A percentile compares a stretch with the other conserved stretches of the same genome.
Conservation (phyloP, 2,888 invertebrate species). For the Conops quadrifasciatus region DNA sequence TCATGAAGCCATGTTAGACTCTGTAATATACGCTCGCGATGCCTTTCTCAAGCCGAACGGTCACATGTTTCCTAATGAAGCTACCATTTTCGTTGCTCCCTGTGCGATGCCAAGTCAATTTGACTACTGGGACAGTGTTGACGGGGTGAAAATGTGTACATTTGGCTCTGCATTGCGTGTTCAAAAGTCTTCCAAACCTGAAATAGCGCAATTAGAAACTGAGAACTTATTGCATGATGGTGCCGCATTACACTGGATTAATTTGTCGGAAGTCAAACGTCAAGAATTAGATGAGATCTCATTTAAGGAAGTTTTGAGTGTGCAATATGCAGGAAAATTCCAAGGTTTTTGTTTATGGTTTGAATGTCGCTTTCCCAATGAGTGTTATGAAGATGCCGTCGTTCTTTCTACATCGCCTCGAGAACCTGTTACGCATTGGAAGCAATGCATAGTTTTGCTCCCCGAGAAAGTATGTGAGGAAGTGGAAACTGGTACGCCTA, state of each 20-base stretch:
- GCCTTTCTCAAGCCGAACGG: conserved; percentile 79
- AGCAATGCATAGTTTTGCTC: conserved; percentile 87
- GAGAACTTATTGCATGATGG: conserved; percentile 73
- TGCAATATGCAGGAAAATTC: conserved; percentile 68
- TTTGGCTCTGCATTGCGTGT: conserved; percentile 72
- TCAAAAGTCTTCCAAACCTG: conserved; percentile 73
- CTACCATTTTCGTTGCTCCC: conserved; percentile 68
- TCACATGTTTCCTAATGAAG: conserved; percentile 77
- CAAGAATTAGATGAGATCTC: conserved; percentile 71
- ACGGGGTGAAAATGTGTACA: conserved; percentile 79
- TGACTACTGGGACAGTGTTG: conserved; percentile 80
- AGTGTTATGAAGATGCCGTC: conserved; percentile 68
- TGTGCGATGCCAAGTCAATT: conserved; percentile 69
- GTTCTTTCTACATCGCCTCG: conserved; percentile 83
- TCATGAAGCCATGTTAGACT: conserved; percentile 95
- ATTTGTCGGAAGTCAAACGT: conserved; percentile 71
- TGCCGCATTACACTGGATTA: conserved; percentile 73
- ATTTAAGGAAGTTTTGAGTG: conserved; percentile 70
- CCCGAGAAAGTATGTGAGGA: conserved; percentile 71
- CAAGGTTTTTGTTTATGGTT: conserved; percentile 86
- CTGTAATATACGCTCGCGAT: conserved; percentile 84
- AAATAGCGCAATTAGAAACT: conserved; percentile 68
- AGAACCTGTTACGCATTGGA: conserved; percentile 87
- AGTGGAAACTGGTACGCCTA: conserved; percentile 68
- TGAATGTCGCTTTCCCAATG: conserved; percentile 76